Percentiles rank a stretch among this genome's conserved stretches.
phyloP scores from a whole-genome alignment of 2,888 invertebrate species.

The Coremacera marginata region DNA sequence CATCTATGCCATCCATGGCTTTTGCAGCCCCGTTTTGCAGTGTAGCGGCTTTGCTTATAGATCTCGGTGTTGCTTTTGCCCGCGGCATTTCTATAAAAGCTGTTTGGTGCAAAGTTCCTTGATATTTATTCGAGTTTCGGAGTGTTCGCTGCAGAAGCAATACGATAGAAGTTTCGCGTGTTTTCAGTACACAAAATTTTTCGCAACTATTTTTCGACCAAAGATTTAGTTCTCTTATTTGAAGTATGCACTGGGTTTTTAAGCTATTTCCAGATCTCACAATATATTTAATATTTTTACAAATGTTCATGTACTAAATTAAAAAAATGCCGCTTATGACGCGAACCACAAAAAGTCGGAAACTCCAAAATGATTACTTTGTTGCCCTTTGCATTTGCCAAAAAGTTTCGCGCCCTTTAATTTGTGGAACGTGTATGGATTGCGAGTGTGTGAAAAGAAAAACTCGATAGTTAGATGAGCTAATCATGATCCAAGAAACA shows the following conservation, averaged over 20 bases:
- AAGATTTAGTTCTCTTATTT: no score
- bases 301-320: no score
- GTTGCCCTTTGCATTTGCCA: not conserved
- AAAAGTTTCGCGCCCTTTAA: constrained; percentile 16
- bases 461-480: no score
- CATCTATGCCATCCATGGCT: constrained; percentile 19
- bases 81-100: constrained; percentile 53
- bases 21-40: constrained; percentile 26
- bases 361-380: not conserved
- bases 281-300: no score
- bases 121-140: no score
- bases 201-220: no score
- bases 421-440: constrained; percentile 7
- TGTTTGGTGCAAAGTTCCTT: not conserved
- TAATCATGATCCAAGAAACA: no score
- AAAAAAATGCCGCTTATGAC: not conserved
- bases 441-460: not conserved
- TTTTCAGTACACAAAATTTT: no score
- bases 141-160: no score
- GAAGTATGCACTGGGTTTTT: no score
- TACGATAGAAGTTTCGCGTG: no score
- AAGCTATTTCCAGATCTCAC: no score
- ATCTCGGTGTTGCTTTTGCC: constrained; percentile 50
- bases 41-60: constrained; percentile 25
- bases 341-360: constrained; percentile 3